A percentile compares a stretch with the other conserved stretches of the same genome.
phyloP scores from a whole-genome alignment of 2,113 vertebrate species.

The Tragelaphus buxtoni region DNA sequence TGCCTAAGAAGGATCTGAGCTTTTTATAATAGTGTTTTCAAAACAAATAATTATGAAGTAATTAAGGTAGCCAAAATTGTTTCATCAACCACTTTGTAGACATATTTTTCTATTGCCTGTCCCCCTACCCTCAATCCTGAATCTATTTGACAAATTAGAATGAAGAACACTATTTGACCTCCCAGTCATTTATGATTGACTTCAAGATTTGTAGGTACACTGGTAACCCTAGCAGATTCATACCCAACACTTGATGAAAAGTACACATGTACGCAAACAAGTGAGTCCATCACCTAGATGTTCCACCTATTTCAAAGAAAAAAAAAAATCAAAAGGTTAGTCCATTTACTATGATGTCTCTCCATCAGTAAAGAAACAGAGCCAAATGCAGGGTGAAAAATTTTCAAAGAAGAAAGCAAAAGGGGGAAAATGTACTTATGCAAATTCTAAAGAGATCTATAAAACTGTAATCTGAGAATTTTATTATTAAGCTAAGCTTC shows the following conservation, averaged over 20 bases:
- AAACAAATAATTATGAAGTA: neutral
- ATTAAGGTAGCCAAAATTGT: neutral
- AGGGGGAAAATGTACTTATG: neutral
- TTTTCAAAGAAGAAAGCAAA: neutral
- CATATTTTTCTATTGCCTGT: neutral
- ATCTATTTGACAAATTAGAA: neutral
- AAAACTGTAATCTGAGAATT: conserved; percentile 30
- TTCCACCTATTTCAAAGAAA: neutral
- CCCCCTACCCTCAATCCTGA: neutral
- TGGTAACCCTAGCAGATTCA: neutral
- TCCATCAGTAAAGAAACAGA: conserved; percentile 1
- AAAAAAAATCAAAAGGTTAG: neutral
- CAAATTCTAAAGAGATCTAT: conserved; percentile 27
- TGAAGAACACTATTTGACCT: neutral
- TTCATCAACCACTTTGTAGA: neutral
- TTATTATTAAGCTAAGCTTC: conserved; percentile 52
- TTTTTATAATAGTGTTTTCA: neutral
- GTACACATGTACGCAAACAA: neutral
- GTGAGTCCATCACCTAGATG: neutral
- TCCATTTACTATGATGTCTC: neutral
- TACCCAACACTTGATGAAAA: neutral
- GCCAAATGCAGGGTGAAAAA: neutral
- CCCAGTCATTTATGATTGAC: neutral
- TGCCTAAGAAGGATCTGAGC: neutral
- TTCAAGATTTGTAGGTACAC: neutral